Base-by-base conservation (phyloP, 2,888 invertebrate genomes). In the Eristalis intricaria region DNA sequence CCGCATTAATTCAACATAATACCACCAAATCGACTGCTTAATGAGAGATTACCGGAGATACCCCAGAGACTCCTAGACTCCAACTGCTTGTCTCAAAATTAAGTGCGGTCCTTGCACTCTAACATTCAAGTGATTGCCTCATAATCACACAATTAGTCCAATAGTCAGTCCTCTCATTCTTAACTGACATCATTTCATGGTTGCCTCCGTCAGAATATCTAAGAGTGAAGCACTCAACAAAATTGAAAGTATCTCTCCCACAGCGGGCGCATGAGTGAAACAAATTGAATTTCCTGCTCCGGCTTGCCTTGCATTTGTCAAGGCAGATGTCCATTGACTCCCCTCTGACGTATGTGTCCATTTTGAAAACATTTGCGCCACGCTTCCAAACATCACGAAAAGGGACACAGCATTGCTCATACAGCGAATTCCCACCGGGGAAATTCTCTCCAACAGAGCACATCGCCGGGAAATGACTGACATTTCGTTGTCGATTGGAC, bases 401-500 rank as follows among this genome's bases (percentile, higher is more conserved):
- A 50, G 4, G 5, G 19, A 50, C 50, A 50, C 5, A 43, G 4
- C 43, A 50, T 19, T n/a, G 50, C 13, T 13, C 38, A 13, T 13
- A 38, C 38, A 13, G 19, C 50, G 50, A 19, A 19, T 19, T 19
- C 50, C 50, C 50, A 8, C 0, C 50, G 50, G n/a, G n/a, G 50
- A 2, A 50, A 50, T 50, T 19, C 19, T 19, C 50, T 7, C 19
- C 50, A 19, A 7, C n/a, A 19, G 19, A 50, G 19, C 19, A 10
- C 22, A 15, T 5, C 56, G 35, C 5, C 8, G 23, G 23, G 26
- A 56, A 35, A 64, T 63, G 19, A 50, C 64, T 56, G 32, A 22
- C 66, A 29, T 56, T 60, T 68, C n/a, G n/a, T n/a, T 13, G 75
- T 19, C 58, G 40, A 66, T 32, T 8, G 32, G 74, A 11, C 58